Base-by-base conservation (phyloP, 2,797 vertebrate genomes). In the Coranthus polyacanthus region DNA sequence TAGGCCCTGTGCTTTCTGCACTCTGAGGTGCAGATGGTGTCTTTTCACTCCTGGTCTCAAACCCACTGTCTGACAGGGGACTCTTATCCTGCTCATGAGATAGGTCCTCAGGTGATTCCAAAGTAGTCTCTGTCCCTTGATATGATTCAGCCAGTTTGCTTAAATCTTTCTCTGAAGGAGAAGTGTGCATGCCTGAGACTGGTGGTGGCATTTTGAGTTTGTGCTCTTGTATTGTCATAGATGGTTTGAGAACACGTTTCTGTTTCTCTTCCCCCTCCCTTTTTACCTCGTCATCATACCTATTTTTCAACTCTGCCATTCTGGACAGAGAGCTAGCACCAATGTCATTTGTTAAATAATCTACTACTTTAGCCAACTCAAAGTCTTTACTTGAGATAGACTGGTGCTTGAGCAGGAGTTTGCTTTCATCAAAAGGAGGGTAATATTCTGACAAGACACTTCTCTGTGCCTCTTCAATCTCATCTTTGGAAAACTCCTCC, bases 21-120 rank as follows among this genome's bases (percentile, higher is more conserved):
- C 98, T 99, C 73, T 98, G 98, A 13, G 98, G 98, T 67, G 98
- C 98, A 18, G 98, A 99, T 6, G 98, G 98, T 0, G 98, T 99
- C 88, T 98, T 99, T 86, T 99, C 98, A n/a, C 98, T 99, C 82
- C 98, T 95, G 0, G 98, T 99, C 92, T 99, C 98, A 93, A 99
- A 99, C 69, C 98, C 98, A 18, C 98, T 99, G 84, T 99, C 98
- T 42, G 98, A 99, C 61, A 99, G 90, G 21, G 98, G 98, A 86
- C 98, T 99, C 91, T 99, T 99, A 82, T 99, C 98, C 91, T 98
- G 97, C 76, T 99, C 98, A 0, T 99, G 94, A 76, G 97, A 99
- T 85, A 98, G 93, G 81, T 99, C 98, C 87, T 99, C 98, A 0
- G 98, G 97, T 50, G 97, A 99, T 76, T 99, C 98, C 86, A 99